Conservation (phyloP, 2,888 invertebrate genomes). For the Chorisops tibialis region DNA sequence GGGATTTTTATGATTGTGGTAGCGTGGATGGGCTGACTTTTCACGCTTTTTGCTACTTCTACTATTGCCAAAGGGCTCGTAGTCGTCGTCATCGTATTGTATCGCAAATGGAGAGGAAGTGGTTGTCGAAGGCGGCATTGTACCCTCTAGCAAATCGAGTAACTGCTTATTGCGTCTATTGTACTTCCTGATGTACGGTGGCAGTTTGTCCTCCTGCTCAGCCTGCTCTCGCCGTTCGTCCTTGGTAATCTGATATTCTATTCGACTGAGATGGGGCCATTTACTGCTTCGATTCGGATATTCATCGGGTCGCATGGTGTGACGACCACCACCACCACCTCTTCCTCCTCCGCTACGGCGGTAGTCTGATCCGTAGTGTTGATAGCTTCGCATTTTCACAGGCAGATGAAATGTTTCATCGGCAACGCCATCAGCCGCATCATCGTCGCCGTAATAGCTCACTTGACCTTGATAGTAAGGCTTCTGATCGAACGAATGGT, state of each 20-base stretch:
- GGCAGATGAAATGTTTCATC: slow-evolving; percentile 22
- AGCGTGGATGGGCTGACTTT: slow-evolving; percentile 33
- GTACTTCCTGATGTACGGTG: slow-evolving; percentile 50
- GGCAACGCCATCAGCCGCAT: slow-evolving; percentile 34
- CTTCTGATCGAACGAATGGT: slow-evolving; percentile 33
- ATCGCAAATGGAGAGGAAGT: slow-evolving; percentile 38
- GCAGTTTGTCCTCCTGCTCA: slow-evolving; percentile 42
- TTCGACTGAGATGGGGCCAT: slow-evolving; percentile 49
- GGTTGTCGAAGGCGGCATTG: slow-evolving; percentile 42
- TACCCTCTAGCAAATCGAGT: slow-evolving; percentile 48
- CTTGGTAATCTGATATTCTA: slow-evolving; percentile 44
- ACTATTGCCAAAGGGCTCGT: slow-evolving; percentile 21
- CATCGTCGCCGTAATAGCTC: slow-evolving; percentile 44
- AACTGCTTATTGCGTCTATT: slow-evolving; percentile 50
- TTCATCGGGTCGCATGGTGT: slow-evolving; percentile 28
- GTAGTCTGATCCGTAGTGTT: slow-evolving; percentile 20
- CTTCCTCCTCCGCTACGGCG: neutral
- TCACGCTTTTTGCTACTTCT: slow-evolving; percentile 39
- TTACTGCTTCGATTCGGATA: slow-evolving; percentile 37
- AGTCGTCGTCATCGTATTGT: slow-evolving; percentile 41
- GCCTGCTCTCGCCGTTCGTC: slow-evolving; percentile 34
- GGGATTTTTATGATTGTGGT: slow-evolving; percentile 38
- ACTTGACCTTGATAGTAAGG: slow-evolving; percentile 48
- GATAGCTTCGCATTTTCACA: slow-evolving; percentile 25
- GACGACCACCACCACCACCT: slow-evolving; percentile 1